Base-by-base conservation (phyloP, 2,113 vertebrate genomes). In the Oncorhynchus kisutch region DNA sequence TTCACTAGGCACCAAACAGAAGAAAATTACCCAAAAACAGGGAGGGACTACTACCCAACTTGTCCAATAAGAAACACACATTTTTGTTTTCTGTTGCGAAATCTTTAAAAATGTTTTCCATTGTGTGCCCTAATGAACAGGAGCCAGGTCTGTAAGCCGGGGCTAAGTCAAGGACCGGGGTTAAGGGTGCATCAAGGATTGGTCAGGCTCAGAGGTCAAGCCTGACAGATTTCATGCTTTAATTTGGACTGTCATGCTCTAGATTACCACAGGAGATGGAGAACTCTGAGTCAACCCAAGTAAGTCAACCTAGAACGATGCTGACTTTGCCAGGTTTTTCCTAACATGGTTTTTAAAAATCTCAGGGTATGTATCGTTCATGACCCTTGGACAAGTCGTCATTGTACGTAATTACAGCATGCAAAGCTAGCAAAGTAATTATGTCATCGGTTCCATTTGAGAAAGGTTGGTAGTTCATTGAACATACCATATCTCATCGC, bases 191-290 rank as follows among this genome's bases (percentile, higher is more conserved):
- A 80, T 73, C 72, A 70, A 77, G 76, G 76, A 86, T 59, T 66
- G 31, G 49, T 67, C 25, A 57, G 68, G 82, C 82, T 82, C 84
- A 80, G 66, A 88, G 86, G 84, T 90, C 81, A 81, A 65, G 24
- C 75, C 82, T 54, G 16, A 81, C 59, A 78, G 77, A 90, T 85
- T 87, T 84, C 83, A 80, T 76, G 82, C 78, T 78, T 73, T 79
- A 82, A 85, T 88, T 87, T 76, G 24, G 45, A 73, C 73, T 77
- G 74, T 75, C 76, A 76, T 77, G 77, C 65, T 18, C 29, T 64
- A 70, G 24, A 74, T 78, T 79, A 72, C 29, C 8, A 59, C 66
- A 48, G 49, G 71, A 84, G 76, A 78, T 54, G 51, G 5, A 14
- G 16, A 54, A 54, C 51, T 18, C 51, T 76, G 64, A 6, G 45